These are phyloP conservation scores for Cliona cf. orientalis DNA, from an alignment of 37 sponge, comb jelly and placozoan genomes.

Conservation along the genomic window DNA sequence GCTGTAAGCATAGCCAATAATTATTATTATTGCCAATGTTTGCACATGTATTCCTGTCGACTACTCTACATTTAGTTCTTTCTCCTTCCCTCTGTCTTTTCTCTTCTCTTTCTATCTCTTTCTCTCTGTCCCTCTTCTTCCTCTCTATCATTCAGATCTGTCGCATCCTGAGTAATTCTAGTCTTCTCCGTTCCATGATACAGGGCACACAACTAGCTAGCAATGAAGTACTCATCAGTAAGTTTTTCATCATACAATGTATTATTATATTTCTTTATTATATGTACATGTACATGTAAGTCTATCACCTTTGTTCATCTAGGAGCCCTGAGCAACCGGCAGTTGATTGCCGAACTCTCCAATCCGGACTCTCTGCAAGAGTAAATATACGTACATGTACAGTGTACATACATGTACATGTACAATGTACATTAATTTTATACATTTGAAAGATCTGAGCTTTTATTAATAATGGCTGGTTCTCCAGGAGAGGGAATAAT, in stretches of 20 bases:
- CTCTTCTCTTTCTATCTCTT: too few species aligned
- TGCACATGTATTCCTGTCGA: neutral
- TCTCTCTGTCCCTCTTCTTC: too few species aligned
- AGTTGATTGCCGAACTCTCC: slow-evolving; percentile 15
- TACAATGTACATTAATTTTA: too few species aligned
- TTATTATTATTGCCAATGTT: too few species aligned
- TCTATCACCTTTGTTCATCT: neutral
- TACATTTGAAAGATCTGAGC: too few species aligned
- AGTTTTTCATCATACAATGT: neutral
- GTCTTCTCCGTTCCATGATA: neutral
- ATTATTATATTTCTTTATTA: neutral
- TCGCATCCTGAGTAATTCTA: slow-evolving; percentile 25
- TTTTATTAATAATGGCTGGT: too few species aligned
- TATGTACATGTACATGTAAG: neutral
- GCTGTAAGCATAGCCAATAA: slow-evolving; percentile 22
- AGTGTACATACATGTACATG: neutral
- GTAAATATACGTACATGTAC: neutral
- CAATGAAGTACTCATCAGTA: slow-evolving; percentile 3
- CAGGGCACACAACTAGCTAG: neutral
- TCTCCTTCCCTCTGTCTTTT: too few species aligned
- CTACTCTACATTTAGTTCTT: neutral
- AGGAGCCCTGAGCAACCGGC: slow-evolving; percentile 24
- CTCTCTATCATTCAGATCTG: slow-evolving; percentile 34
- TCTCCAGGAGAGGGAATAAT: too few species aligned
- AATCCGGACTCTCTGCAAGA: slow-evolving; percentile 28